Evolutionary conservation across 2,888 invertebrate genomes (phyloP), one percentile per base, ranked within the genome.

Genomic region (Lasioglossum figueresi): DNA sequence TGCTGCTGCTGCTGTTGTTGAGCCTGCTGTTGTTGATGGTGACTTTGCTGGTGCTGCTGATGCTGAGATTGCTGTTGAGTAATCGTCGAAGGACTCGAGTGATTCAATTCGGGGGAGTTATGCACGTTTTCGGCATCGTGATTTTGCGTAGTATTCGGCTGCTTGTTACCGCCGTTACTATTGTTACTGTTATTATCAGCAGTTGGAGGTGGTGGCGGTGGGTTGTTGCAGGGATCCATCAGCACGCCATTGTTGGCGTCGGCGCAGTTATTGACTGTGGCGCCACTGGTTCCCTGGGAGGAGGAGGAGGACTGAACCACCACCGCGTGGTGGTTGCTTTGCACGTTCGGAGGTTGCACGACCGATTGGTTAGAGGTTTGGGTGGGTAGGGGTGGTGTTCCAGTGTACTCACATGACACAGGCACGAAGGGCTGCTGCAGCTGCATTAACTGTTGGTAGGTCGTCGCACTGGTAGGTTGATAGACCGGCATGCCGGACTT

Each of bases 331-430:
- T 91, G 90, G 89, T 87, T 90, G 88, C 84, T 90, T 89, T 89
- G 90, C 89, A 88, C 88, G 89, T 89, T 90, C 88, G 90, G 76
- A 85, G 92, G 88, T 92, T 92, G 91, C 90, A 93, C 93, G 92
- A 94, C 92, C 93, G 95, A 93, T 92, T 94, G 94, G 93, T 94
- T 95, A 95, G 95, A 95, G 94, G 95, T 95, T 94, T 95, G 95
- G 93, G 93, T 94, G 94, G 94, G 94, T 93, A 95, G 93, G 93
- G 96, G 96, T 95, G 97, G 96, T 96, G 97, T 96, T 96, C 96
- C 96, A 96, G 97, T 96, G 97, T 98, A 98, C 98, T 99, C 98
- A 99, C 98, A 99, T 98, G 99, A 98, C 96, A 98, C 98, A 97
- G 98, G 98, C 97, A 98, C 98, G 97, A 98, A 98, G 96, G 98